Evolutionary conservation across 1,140 invertebrate species (phyloP).

Genomic region (Glomeris maerens): DNA sequence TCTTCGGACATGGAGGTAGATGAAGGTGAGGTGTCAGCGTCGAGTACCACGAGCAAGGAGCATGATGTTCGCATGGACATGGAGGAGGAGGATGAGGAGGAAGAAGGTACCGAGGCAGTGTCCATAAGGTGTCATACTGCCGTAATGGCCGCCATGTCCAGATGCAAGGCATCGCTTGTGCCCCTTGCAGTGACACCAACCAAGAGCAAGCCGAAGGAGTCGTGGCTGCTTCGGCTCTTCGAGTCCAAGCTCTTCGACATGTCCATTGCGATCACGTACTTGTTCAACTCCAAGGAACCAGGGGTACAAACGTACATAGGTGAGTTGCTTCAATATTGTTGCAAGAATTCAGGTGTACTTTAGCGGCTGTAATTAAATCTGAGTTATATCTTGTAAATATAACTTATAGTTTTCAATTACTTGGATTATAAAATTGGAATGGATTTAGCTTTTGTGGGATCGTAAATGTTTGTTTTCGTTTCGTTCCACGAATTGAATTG

Average conservation of each 20-base stretch:
- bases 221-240: conserved; percentile 71
- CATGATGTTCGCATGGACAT: conserved; percentile 29
- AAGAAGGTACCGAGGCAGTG: too few relatives aligned
- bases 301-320: conserved; percentile 91
- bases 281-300: conserved; percentile 96
- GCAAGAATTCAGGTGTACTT: too few relatives aligned
- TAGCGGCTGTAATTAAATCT: too few relatives aligned
- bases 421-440: too few relatives aligned
- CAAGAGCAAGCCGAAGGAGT: conserved; percentile 25
- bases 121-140: not conserved
- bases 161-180: not conserved
- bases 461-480: too few relatives aligned
- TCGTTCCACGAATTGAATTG: too few relatives aligned
- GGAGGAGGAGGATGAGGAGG: conserved; percentile 20
- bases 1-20: conserved; percentile 32
- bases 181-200: conserved; percentile 3
- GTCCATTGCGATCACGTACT: conserved; percentile 92
- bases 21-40: conserved; percentile 53
- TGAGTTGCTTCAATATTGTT: conserved; percentile 29
- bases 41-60: conserved; percentile 31
- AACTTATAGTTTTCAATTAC: too few relatives aligned
- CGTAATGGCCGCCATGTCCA: not conserved
- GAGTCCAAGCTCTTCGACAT: conserved; percentile 95
- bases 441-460: too few relatives aligned
- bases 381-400: too few relatives aligned